These are phyloP conservation scores for Paracanthobrama guichenoti DNA, from an alignment of 2,113 vertebrate species.

Conservation along the genomic window DNA sequence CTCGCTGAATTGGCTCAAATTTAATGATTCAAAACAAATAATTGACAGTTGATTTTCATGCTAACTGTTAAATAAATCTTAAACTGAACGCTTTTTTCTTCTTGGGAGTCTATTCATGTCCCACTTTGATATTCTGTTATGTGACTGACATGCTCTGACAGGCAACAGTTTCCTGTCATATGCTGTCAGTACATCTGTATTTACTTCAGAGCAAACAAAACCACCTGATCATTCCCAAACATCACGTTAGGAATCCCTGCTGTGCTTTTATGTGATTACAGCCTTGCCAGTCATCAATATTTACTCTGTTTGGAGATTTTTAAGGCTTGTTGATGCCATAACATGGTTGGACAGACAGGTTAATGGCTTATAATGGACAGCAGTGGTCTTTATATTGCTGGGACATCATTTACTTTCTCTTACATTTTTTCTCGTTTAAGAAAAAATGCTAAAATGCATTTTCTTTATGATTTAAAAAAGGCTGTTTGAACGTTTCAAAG, in stretches of 20 bases:
- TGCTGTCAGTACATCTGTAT: conserved; percentile 4
- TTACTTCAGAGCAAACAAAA: neutral
- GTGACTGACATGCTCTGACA: neutral
- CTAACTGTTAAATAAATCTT: too few species aligned
- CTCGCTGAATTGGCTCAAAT: neutral
- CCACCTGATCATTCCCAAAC: neutral
- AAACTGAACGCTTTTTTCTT: neutral
- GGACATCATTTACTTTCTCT: neutral
- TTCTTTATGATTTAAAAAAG: neutral
- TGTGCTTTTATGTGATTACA: neutral
- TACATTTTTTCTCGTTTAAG: neutral
- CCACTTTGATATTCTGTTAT: neutral
- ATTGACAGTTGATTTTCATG: neutral
- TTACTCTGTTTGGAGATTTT: neutral
- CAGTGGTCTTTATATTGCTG: neutral
- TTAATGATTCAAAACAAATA: neutral
- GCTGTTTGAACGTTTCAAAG: neutral
- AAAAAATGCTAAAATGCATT: too few species aligned
- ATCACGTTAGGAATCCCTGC: neutral
- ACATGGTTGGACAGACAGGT: neutral
- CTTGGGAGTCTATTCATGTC: neutral
- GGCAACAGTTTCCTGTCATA: neutral
- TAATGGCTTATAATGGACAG: neutral
- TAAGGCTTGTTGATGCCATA: neutral
- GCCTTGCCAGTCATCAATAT: neutral